These are phyloP conservation scores for Taxidea taxus DNA, from an alignment of 2,113 vertebrate genomes.

Conservation along the genomic window DNA sequence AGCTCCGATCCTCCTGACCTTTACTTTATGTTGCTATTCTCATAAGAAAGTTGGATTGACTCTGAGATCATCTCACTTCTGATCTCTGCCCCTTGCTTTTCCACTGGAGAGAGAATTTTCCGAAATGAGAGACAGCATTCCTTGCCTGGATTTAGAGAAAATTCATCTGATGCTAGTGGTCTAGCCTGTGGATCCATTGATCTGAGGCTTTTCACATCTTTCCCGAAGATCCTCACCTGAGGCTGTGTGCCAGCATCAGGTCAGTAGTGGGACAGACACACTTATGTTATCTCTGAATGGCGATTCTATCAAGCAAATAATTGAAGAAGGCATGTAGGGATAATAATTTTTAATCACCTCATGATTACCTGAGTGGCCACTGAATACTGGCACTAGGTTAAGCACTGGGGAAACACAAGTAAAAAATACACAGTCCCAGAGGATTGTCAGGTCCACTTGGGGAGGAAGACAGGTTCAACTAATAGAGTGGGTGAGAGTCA, in stretches of 20 bases:
- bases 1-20: neutral
- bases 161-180: neutral
- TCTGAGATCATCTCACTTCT: neutral
- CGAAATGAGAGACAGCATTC: neutral
- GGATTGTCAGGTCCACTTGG: rapidly evolving
- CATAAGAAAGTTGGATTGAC: neutral
- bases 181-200: neutral
- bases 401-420: neutral
- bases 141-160: neutral
- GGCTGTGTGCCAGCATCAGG: neutral
- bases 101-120: neutral
- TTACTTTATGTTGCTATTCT: neutral
- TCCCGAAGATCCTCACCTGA: neutral
- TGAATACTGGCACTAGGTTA: rapidly evolving
- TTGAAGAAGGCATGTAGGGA: neutral
- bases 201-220: neutral
- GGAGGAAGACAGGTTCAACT: neutral
- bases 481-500: neutral
- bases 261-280: neutral
- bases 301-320: neutral
- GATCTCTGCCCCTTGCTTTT: neutral
- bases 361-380: neutral
- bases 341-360: neutral
- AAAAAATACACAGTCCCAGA: neutral
- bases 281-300: neutral